Evolutionary conservation across 1,140 invertebrate species (phyloP), one percentile per base, ranked within the genome.

Genomic region (Neodiprion pinetum): DNA sequence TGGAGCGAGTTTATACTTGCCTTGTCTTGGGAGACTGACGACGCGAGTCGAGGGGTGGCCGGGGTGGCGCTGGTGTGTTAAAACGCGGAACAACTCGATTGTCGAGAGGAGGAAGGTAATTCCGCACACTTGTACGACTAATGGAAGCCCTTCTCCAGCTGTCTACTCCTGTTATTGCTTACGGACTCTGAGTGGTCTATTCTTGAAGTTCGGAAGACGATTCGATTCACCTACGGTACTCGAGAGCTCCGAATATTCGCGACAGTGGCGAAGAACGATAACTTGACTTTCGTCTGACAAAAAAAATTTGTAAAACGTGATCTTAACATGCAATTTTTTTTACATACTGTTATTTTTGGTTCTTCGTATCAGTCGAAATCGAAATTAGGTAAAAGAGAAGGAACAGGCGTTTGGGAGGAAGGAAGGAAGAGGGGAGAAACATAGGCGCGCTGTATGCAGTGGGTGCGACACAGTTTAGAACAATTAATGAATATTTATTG

Each of bases 401-500:
- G 53, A 50, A 50, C 71, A 72, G 23, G 28, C 71, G 49, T 21
- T 72, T 21, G 48, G 12, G 14, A 28, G 10, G n/a, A 74, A 50
- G 67, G 4, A 23, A 70, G 21, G 48, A 73, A 50, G 66, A 61
- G 28, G 28, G 53, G 11, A 61, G 50, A 73, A 69, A 67, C 72
- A 14, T 47, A 12, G 61, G 17, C 48, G 14, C 10, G 49, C 21
- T 70, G 72, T 71, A 76, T 77, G 9, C 70, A 80, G 74, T 71
- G 47, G 70, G 47, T 75, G 65, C 23, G 74, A 75, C 40, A 17
- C 21, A 71, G 77, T 78, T 82, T 80, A 76, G 17, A 78, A 70
- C 80, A 77, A 84, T 85, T 83, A 84, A 86, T 86, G 82, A 87
- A 87, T 86, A 87, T 87, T 87, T 85, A 87, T 87, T 83, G 80